Evolutionary conservation across 2,797 vertebrate species (phyloP), one percentile per base, ranked within the genome.

Genomic region (Ambastaia sidthimunki): DNA sequence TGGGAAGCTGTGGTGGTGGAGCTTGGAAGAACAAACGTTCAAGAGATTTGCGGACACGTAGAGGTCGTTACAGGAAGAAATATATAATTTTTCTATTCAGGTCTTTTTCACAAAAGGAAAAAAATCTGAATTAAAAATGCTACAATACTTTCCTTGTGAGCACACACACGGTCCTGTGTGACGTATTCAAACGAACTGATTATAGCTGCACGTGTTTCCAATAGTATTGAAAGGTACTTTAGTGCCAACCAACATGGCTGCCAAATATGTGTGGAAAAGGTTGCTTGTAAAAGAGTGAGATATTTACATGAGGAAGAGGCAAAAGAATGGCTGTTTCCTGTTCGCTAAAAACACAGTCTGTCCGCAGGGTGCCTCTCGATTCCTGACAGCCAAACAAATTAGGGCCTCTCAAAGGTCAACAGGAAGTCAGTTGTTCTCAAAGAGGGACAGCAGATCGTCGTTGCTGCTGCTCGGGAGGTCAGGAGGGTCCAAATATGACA

Each of bases 381-480:
- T 92, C 93, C 91, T 89, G 92, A 91, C 87, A 85, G 89, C 89
- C 86, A 83, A 86, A 90, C 86, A 76, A 83, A 7, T 81, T 80
- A 59, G 66, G 3, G 41, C 84, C 83, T 11, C 55, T 4, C 74
- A 74, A n/a, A 81, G 80, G 83, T 31, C 37, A 55, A 31, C 66
- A 71, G 2, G 47, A 82, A 90, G 92, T 95, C 96, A 99, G 95
- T 99, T 99, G 95, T 98, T 99, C 90, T 98, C 97, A 87, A 99
- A 99, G 88, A 99, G 97, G 85, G 97, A 98, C 80, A 99, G 96
- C 90, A 98, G 97, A 93, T 99, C 97, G 19, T 99, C 98, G 52
- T 97, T 99, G 94, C 97, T 99, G 95, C 98, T 99, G 94, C 96
- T 94, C 63, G 98, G 98, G 89, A 98, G 95, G 93, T 99, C 98